Evolutionary conservation across 2,888 invertebrate genomes (phyloP).

Genomic region (Phalera bucephala): DNA sequence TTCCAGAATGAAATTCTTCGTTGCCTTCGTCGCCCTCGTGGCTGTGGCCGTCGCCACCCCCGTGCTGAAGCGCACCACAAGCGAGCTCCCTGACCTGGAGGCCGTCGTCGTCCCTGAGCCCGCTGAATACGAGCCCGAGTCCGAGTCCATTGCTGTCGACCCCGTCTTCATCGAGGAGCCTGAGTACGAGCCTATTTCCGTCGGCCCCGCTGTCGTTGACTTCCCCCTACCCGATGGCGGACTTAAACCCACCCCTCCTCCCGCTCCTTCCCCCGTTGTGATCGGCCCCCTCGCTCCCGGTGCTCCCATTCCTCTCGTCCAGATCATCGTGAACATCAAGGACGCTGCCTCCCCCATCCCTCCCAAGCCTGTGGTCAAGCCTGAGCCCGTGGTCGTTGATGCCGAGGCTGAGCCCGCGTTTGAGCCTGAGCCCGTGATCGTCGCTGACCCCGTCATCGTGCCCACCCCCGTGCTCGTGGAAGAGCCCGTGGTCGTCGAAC

Average conservation of each 20-base stretch:
- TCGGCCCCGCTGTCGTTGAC: constrained; percentile 32
- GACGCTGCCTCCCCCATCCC: constrained; percentile 11
- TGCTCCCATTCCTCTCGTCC: constrained; percentile 32
- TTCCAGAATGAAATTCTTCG: no score
- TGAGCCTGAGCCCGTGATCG: not conserved
- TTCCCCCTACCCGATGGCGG: constrained; percentile 23
- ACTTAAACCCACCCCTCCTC: no score
- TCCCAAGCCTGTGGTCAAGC: constrained; percentile 12
- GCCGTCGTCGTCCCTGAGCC: constrained; percentile 28
- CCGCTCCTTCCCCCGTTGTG: constrained; percentile 16
- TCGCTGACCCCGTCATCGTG: constrained; percentile 9
- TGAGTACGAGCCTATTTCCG: constrained; percentile 17
- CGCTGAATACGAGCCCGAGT: constrained; percentile 15
- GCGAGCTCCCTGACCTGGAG: constrained; percentile 11
- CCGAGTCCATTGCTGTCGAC: constrained; percentile 15
- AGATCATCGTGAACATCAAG: constrained; percentile 43
- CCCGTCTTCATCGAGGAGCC: constrained; percentile 27
- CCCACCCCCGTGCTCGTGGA: constrained; percentile 13
- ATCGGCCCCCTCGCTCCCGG: constrained; percentile 16
- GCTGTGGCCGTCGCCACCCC: constrained; percentile 49
- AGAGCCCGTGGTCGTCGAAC: constrained; percentile 11
- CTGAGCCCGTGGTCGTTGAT: constrained; percentile 7
- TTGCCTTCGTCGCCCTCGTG: no score
- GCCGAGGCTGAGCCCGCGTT: not conserved
- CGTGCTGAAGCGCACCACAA: constrained; percentile 24